A percentile compares a stretch with the other conserved stretches of the same genome.
These are phyloP conservation scores for Lethenteron reissneri DNA, from an alignment of 2,113 vertebrate genomes.

Conservation along the genomic window DNA sequence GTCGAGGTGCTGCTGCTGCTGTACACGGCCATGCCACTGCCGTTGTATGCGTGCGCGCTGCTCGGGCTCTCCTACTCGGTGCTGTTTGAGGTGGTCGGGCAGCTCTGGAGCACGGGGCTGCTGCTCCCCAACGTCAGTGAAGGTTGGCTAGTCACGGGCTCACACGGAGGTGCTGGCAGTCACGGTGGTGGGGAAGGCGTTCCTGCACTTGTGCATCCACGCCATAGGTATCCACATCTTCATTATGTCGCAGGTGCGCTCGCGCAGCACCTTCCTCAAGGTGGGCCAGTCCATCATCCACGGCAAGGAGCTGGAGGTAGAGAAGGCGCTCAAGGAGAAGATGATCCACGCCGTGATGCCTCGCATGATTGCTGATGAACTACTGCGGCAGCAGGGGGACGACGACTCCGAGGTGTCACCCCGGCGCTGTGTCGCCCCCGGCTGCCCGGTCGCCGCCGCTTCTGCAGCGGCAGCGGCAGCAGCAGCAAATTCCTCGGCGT, in stretches of 20 bases:
- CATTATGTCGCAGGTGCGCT: conserved; percentile 87
- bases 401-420: conserved; percentile 67
- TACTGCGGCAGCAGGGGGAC: conserved; percentile 88
- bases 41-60: conserved; percentile 61
- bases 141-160: conserved; percentile 3
- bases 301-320: conserved; percentile 85
- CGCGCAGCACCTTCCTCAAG: conserved; percentile 89
- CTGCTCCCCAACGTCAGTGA: conserved; percentile 15
- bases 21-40: conserved; percentile 82
- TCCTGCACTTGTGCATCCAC: conserved; percentile 73
- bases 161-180: conserved; percentile 25
- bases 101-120: conserved; percentile 32
- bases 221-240: conserved; percentile 78
- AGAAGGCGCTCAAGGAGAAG: conserved; percentile 89
- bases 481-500: conserved; percentile 31
- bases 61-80: conserved; percentile 65
- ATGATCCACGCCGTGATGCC: conserved; percentile 99
- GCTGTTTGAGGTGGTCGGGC: conserved; percentile 65
- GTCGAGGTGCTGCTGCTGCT: conserved; percentile 72
- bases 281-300: conserved; percentile 97
- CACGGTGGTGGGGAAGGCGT: conserved; percentile 27
- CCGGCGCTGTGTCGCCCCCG: conserved; percentile 24
- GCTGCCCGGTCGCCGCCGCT: too few species aligned
- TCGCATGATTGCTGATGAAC: conserved; percentile 62
- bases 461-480: too few species aligned